Evolutionary conservation across 2,797 vertebrate species (phyloP), one percentile per base, ranked within the genome.

Genomic region (Phoeniculus purpureus): DNA sequence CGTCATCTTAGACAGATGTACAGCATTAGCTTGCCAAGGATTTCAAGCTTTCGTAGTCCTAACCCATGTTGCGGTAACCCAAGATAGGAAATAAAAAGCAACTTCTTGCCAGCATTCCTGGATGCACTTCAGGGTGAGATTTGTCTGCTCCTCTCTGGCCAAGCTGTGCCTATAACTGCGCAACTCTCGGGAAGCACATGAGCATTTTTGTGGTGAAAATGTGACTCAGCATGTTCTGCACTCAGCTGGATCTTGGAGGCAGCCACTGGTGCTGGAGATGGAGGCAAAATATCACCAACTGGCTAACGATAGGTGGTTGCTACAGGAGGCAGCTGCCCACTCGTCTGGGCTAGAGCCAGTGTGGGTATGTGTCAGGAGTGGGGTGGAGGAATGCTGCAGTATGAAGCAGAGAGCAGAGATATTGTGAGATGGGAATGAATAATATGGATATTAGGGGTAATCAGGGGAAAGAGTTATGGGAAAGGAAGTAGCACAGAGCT

Each of bases 211-310:
- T 66, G 86, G 73, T 66, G 79, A 81, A 95, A 94, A 93, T 52
- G 31, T 94, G 90, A 95, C 76, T 95, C 94, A 95, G 92, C 95
- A 94, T 72, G 61, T 81, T 92, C 70, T 93, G 47, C 71, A 15
- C 76, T 90, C 89, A 75, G 93, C 65, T 72, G 81, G 62, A 93
- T 89, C 70, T 62, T 83, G 79, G 62, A 94, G 84, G 71, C 29
- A 0, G 51, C 8, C 0, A 0, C 43, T 45, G 75, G 68, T 80
- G 78, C 32, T 75, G 82, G 88, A 76, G 55, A 62, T 2, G 0
- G 78, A 95, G 81, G 48, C 1, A 2, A 93, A 95, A 93, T 66
- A 62, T 32, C 80, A 85, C 50, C 77, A 21, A 15, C 7, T 3
- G 6, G 65, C 37, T 71, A 58, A 64, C 59, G 79, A 65, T 21